Evolutionary conservation across 2,888 invertebrate species (phyloP), one percentile per base, ranked within the genome.

Genomic region (Aromia moschata): DNA sequence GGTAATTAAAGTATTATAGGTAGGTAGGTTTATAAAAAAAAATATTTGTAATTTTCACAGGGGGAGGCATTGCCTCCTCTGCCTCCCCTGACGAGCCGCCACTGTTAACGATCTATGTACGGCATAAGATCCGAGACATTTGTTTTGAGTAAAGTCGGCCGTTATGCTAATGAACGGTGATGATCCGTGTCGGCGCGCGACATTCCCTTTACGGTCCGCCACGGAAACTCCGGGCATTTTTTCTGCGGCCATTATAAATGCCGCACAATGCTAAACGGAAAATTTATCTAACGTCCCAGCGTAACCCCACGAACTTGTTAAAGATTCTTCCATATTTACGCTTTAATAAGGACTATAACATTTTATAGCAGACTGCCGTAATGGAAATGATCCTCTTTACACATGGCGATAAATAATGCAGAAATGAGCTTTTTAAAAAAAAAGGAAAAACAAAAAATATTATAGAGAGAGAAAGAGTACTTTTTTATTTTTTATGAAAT

Each of bases 161-260:
- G 74, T 74, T 74, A 74, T 74, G 74, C 73, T 74, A 74, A 74
- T 74, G 73, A 74, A 70, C 70, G 68, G 68, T 74, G 73, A 73
- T 74, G 70, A 71, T 70, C 71, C 74, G 74, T 74, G 69, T 73
- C 74, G 65, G 62, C 62, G 65, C 62, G 73, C 71, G 74, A 74
- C 70, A 73, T 74, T 71, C 73, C 74, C 70, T 65, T 70, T 64
- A 62, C 69, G 61, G 65, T 69, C 53, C 59, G 54, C 62, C 61
- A 61, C 54, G 65, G 65, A 70, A 70, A 69, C 61, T 67, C 69
- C 68, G 66, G 71, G 69, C 68, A 71, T 73, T 70, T 72, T 71
- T 72, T 69, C 60, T 53, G 60, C 51, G 57, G 63, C 56, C 68
- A 60, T 68, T 68, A 69, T 69, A 69, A 70, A 70, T 69, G 72